phyloP scores from a whole-genome alignment of 2,888 invertebrate species.

The Odontocerum albicorne region DNA sequence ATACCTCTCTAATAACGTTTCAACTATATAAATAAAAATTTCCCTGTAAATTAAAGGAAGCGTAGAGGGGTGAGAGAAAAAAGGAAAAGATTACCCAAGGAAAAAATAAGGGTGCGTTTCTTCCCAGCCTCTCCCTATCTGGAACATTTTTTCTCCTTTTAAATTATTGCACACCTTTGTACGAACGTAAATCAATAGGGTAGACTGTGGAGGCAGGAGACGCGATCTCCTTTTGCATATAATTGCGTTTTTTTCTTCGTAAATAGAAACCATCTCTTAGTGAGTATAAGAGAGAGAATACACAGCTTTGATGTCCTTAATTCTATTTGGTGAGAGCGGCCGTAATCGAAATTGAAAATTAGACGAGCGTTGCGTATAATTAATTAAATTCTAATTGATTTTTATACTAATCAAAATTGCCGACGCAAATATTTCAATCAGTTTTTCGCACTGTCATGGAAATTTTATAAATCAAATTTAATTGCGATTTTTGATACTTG shows the following conservation, averaged over 20 bases:
- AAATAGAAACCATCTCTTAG: conserved; percentile 14
- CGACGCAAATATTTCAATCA: background rate
- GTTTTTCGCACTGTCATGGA: too few relatives aligned
- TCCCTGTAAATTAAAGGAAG: conserved; percentile 54
- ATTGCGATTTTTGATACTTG: too few relatives aligned
- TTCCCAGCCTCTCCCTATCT: conserved; percentile 42
- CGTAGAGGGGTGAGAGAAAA: conserved; percentile 41
- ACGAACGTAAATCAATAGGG: conserved; percentile 58
- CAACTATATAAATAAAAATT: conserved; percentile 45
- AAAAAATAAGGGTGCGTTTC: conserved; percentile 49
- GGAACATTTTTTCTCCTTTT: conserved; percentile 37
- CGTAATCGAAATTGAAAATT: conserved; percentile 30
- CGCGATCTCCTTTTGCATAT: conserved; percentile 47
- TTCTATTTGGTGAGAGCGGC: conserved; percentile 18
- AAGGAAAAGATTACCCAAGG: conserved; percentile 50
- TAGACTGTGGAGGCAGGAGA: conserved; percentile 41
- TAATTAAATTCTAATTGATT: conserved; percentile 23
- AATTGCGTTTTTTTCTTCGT: conserved; percentile 40
- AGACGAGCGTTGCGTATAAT: conserved; percentile 21
- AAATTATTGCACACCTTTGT: conserved; percentile 59
- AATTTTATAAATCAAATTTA: too few relatives aligned
- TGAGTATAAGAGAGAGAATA: background rate
- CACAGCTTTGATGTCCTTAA: conserved; percentile 33
- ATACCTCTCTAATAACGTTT: conserved; percentile 21
- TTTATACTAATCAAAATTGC: conserved; percentile 7